Base-by-base conservation (phyloP, 2,888 invertebrate genomes). In the Rosalia funebris region DNA sequence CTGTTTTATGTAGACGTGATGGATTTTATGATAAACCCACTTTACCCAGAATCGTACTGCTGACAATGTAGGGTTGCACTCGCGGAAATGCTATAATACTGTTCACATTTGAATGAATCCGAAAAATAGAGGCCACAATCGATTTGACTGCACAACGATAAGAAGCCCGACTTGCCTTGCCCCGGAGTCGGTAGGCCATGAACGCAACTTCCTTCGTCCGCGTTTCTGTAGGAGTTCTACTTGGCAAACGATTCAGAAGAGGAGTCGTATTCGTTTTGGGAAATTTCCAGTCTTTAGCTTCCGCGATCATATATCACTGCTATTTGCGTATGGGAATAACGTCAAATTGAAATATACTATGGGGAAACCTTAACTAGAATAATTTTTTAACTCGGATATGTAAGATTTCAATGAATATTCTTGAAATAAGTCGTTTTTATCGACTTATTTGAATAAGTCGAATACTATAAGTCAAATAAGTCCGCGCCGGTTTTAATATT, bases 71-170 rank as follows among this genome's bases (percentile, higher is more conserved):
- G 53, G 53, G 42, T 42, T 53, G 42, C 32, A 53, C 41, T 53
- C 53, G 32, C 42, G 42, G 53, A 42, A 53, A 53, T 53, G 41
- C 41, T 53, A 53, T 53, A 57, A 57, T 55, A 64, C 60, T 48
- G 57, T 61, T 64, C 58, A 57, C 63, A 53, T 56, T 45, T 52
- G 63, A 61, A 64, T 61, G 61, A 64, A 47, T 61, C 60, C 53
- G 32, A 62, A 67, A 64, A 67, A 69, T 69, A 62, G 64, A 63
- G 57, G 45, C 65, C 44, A 63, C 64, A 61, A 63, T 69, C 62
- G 63, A 69, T 65, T 63, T 59, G 63, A 62, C 65, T 65, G 48
- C 57, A 61, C 52, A 53, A 39, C 62, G 66, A 69, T 66, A 66
- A 66, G 68, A 64, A 68, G 66, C 54, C 58, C 50, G 47, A 42